Percentiles rank a stretch among this genome's conserved stretches.
Conservation (phyloP, 2,797 vertebrate genomes). For the Lepilemur ruficaudatus region DNA sequence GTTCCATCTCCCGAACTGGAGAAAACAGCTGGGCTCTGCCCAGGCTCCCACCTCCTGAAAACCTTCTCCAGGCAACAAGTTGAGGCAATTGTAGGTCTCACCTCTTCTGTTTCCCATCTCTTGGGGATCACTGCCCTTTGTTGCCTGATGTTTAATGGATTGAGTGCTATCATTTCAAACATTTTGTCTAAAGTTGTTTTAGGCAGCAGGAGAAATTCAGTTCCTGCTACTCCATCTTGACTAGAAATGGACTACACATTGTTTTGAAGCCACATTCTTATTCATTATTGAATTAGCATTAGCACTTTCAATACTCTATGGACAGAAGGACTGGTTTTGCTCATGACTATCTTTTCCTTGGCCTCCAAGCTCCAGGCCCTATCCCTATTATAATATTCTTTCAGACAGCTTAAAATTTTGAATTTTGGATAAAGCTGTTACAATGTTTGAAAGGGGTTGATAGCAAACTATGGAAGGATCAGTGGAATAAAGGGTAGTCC, state of each 20-base stretch:
- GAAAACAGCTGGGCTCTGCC: background rate
- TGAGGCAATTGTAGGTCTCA: background rate
- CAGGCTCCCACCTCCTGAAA: background rate
- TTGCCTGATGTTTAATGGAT: background rate
- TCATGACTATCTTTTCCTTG: background rate
- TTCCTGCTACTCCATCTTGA: background rate
- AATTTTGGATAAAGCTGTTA: background rate
- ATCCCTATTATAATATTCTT: background rate
- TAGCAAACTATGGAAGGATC: background rate
- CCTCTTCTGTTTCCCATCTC: background rate
- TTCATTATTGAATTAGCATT: background rate
- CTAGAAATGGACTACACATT: background rate
- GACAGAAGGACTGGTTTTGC: background rate
- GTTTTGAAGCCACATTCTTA: background rate
- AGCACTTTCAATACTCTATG: background rate
- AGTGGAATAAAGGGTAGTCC: background rate
- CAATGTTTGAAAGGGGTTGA: background rate
- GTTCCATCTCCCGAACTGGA: background rate
- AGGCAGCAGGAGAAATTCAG: background rate
- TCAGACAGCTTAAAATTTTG: background rate
- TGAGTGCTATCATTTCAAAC: background rate
- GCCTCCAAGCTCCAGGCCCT: background rate
- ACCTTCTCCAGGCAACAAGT: background rate
- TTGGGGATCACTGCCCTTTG: background rate
- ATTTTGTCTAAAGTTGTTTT: background rate